Percentiles rank a stretch among this genome's conserved stretches.
phyloP scores from a whole-genome alignment of 2,113 vertebrate genomes.

The Chaetodon trifascialis region DNA sequence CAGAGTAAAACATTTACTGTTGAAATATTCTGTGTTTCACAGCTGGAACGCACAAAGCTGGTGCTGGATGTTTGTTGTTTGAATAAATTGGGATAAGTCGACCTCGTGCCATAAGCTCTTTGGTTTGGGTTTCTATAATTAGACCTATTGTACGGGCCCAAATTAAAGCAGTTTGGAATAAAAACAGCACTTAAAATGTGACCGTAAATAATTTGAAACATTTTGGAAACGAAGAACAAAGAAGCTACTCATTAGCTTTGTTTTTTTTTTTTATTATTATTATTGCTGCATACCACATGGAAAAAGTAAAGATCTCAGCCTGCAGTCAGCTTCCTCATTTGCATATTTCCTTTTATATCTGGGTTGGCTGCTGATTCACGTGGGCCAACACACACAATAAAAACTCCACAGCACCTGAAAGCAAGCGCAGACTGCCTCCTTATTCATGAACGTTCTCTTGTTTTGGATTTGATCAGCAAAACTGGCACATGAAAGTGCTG shows the following conservation, averaged over 20 bases:
- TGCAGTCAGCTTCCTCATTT: neutral
- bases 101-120: slow-evolving; percentile 32
- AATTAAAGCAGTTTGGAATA: neutral
- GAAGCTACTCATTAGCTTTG: neutral
- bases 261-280: neutral
- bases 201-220: neutral
- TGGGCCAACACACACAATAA: neutral
- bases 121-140: slow-evolving; percentile 18
- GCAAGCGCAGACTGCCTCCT: neutral
- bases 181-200: neutral
- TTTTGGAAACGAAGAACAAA: neutral
- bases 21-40: slow-evolving; percentile 57
- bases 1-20: neutral
- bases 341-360: slow-evolving; percentile 2
- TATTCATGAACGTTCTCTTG: neutral
- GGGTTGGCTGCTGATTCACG: neutral
- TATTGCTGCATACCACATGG: neutral
- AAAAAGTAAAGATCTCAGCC: neutral
- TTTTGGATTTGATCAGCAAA: neutral
- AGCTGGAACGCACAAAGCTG: slow-evolving; percentile 76
- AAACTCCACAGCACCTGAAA: slow-evolving; percentile 3
- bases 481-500: too few species aligned
- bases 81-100: slow-evolving; percentile 74
- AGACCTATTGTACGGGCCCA: neutral
- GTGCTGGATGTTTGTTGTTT: slow-evolving; percentile 63